Conservation (phyloP, 2,797 vertebrate genomes). For the Orestias chungarensis region DNA sequence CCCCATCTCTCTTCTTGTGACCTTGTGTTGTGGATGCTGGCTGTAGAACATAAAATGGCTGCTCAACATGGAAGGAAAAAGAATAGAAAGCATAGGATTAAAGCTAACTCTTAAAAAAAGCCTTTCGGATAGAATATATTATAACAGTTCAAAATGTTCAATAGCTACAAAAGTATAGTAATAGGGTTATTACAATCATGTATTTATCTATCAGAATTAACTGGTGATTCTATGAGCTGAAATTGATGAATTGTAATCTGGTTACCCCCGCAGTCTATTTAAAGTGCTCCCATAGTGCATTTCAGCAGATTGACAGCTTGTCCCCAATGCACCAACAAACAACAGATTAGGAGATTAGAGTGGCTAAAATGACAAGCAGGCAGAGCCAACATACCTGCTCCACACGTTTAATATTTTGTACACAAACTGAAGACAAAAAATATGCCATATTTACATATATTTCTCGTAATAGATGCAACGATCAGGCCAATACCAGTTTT, state of each 20-base stretch:
- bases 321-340: constrained; percentile 33
- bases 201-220: background rate
- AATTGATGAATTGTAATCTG: constrained; percentile 44
- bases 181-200: background rate
- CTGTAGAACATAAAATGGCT: constrained; percentile 46
- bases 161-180: background rate
- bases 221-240: background rate
- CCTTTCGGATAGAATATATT: background rate
- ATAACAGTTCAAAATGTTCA: constrained; percentile 1
- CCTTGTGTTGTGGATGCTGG: constrained; percentile 39
- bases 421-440: background rate
- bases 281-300: constrained; percentile 60
- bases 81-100: background rate
- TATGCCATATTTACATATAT: background rate
- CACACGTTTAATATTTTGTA: background rate
- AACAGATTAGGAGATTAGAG: constrained; percentile 80
- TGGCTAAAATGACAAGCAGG: constrained; percentile 58
- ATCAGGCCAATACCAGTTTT: background rate
- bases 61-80: constrained; percentile 11
- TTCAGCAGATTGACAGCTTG: constrained; percentile 53
- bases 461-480: background rate
- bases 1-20: constrained; percentile 24
- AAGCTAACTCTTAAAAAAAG: background rate
- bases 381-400: constrained; percentile 43
- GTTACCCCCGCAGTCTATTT: constrained; percentile 49